These are phyloP conservation scores for Babylonia areolata DNA, from an alignment of 1,140 invertebrate species.

Conservation along the genomic window DNA sequence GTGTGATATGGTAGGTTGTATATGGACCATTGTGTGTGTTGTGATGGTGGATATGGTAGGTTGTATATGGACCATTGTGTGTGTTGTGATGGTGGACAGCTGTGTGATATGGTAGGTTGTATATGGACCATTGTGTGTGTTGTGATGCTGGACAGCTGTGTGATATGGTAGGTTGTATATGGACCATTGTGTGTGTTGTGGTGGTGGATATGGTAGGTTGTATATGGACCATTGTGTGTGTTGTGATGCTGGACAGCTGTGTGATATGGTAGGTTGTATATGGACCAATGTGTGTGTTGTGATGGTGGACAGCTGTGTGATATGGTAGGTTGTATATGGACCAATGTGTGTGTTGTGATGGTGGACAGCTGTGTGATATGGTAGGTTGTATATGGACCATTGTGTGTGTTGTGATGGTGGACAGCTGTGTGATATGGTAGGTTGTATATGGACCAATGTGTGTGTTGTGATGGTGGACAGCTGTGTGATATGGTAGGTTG, in stretches of 20 bases:
- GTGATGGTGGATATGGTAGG: not conserved
- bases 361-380: too few species aligned
- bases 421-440: too few species aligned
- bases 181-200: too few species aligned
- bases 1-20: too few species aligned
- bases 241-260: not conserved
- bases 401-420: too few species aligned
- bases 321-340: slow-evolving; percentile 81
- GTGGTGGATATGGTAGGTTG: not conserved
- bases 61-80: not conserved
- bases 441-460: not conserved
- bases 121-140: not conserved
- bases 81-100: not conserved
- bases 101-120: not conserved
- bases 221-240: not conserved
- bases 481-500: not conserved
- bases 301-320: slow-evolving; percentile 85
- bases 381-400: too few species aligned
- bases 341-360: not conserved
- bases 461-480: not conserved
- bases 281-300: not conserved
- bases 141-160: not conserved
- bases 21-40: not conserved
- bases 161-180: too few species aligned
- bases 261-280: not conserved